These are phyloP conservation scores for Lasioglossum marginatum DNA, from an alignment of 2,888 invertebrate species.

Conservation along the genomic window DNA sequence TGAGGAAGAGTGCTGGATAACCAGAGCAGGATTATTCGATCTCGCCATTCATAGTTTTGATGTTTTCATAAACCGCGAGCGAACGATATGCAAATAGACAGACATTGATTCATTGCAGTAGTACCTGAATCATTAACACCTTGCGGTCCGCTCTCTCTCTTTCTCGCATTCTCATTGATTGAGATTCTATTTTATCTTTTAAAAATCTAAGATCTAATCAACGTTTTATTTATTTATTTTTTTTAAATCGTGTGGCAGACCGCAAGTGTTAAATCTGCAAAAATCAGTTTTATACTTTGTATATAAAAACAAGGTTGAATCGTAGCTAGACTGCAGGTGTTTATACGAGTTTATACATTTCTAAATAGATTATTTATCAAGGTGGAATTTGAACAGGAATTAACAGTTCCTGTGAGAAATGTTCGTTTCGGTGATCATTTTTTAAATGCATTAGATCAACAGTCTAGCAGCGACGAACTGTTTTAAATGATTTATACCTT, in stretches of 20 bases:
- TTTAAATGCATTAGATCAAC: background rate
- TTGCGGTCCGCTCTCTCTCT: background rate
- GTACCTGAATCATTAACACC: conserved; percentile 71
- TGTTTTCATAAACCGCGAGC: conserved; percentile 40
- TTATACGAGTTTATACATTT: background rate
- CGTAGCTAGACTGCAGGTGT: background rate
- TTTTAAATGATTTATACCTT: conserved; percentile 35
- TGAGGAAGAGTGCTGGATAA: conserved; percentile 60
- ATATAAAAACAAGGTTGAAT: conserved; percentile 45
- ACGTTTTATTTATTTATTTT: background rate
- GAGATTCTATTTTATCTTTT: background rate
- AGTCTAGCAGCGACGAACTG: background rate
- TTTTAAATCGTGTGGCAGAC: background rate
- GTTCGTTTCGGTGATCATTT: background rate
- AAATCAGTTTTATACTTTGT: conserved; percentile 67
- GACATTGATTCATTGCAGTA: conserved; percentile 72
- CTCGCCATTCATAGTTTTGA: conserved; percentile 14
- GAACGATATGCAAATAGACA: background rate
- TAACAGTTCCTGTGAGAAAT: background rate
- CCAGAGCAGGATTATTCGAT: conserved; percentile 55
- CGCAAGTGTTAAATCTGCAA: conserved; percentile 54
- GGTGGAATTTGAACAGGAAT: background rate
- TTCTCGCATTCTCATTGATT: background rate
- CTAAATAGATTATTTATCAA: background rate
- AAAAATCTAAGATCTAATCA: background rate